A percentile compares a stretch with the other conserved stretches of the same genome.
These are phyloP conservation scores for Okapia johnstoni DNA, from an alignment of 2,113 vertebrate genomes.

Conservation along the genomic window DNA sequence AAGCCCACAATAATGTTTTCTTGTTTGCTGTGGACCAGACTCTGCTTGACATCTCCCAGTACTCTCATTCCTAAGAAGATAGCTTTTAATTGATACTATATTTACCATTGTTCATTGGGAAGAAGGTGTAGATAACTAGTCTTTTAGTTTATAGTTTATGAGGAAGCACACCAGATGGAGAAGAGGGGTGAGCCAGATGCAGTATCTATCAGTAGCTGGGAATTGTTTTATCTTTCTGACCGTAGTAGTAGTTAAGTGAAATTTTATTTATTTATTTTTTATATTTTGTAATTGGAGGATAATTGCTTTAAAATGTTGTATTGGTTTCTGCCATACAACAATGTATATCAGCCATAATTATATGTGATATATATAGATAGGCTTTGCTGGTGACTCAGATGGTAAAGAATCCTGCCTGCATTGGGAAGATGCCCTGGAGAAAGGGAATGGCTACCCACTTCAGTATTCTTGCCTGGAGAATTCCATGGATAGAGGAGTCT, in stretches of 20 bases:
- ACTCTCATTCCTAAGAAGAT: background rate
- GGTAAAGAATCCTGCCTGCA: background rate
- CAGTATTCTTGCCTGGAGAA: background rate
- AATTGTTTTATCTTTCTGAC: background rate
- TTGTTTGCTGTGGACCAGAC: background rate
- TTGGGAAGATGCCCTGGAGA: background rate
- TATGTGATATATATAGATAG: background rate
- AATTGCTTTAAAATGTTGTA: background rate
- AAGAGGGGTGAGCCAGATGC: background rate
- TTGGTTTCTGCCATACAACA: background rate
- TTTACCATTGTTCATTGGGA: background rate
- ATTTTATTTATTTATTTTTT: background rate
- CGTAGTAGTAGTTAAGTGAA: background rate
- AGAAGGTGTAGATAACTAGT: background rate
- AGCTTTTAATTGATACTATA: background rate
- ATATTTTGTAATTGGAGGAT: background rate
- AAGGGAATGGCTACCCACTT: background rate
- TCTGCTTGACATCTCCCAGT: background rate
- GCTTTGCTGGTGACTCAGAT: background rate
- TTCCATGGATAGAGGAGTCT: background rate
- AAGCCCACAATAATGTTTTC: background rate
- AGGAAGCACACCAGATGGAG: background rate
- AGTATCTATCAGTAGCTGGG: background rate
- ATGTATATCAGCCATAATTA: background rate
- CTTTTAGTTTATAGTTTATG: background rate